Evolutionary conservation across 2,888 invertebrate genomes (phyloP), one percentile per base, ranked within the genome.

Genomic region (Epistrophella euchroma): DNA sequence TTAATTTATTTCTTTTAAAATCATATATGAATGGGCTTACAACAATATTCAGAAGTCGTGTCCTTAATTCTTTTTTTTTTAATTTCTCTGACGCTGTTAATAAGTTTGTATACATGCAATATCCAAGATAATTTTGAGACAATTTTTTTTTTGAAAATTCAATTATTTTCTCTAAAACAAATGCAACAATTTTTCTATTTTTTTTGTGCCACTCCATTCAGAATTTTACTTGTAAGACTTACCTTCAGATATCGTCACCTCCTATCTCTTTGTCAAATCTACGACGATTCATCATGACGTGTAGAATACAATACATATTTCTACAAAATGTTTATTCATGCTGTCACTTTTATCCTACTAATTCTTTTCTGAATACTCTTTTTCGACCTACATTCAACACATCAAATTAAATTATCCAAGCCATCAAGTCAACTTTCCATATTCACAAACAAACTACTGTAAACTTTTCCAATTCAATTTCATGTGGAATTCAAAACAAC

Each of bases 401-500:
- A 50, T 70, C 9, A 76, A 55, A 75, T 62, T 77, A 71, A 25
- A 71, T 47, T 47, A 47, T 47, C 47, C 19, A 47, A 62, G 19
- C 40, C 19, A 45, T 56, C 19, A 60, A 37, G 37, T 45, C 35
- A 70, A 40, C 58, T 58, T 58, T 28, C 11, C 40, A 60, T 35
- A 56, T 45, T 7, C 66, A 68, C 50, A 50, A 19, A 19, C 66
- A 10, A 13, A 40, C 55, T 50, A 15, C n/a, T 60, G 70, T 50
- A 50, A 70, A 58, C 47, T 70, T 71, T 62, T 43, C 32, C 60
- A 17, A 62, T 62, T 71, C 50, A 70, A 60, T 62, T 77, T 70
- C 22, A 68, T 68, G 37, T 58, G 45, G 62, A 70, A 70, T 77
- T 62, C 70, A 60, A 62, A 60, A 52, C 70, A 60, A 77, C 70